phyloP scores from a whole-genome alignment of 2,113 vertebrate genomes.

The Excalfactoria chinensis region DNA sequence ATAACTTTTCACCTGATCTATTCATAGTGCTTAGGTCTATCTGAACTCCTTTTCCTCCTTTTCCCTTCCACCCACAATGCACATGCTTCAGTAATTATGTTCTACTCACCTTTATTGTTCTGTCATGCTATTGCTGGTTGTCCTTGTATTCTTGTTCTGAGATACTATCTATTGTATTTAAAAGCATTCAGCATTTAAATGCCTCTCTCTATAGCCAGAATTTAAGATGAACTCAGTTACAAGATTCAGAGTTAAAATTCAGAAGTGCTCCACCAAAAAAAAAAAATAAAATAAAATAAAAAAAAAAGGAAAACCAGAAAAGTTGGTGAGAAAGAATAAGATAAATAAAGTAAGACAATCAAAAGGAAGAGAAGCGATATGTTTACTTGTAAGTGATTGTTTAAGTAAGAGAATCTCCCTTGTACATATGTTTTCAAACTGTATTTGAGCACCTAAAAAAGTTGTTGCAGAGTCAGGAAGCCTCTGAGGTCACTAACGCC shows the following conservation, averaged over 20 bases:
- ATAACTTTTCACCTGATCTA: neutral
- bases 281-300: neutral
- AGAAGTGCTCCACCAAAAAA: neutral
- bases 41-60: neutral
- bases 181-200: neutral
- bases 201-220: neutral
- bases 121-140: neutral
- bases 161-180: neutral
- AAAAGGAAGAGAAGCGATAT: neutral
- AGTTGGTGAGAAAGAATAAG: neutral
- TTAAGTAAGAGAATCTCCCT: neutral
- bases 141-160: neutral
- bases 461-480: slow-evolving; percentile 48
- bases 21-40: neutral
- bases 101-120: neutral
- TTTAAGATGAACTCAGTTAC: neutral
- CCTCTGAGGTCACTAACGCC: neutral
- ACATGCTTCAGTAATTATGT: neutral
- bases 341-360: neutral
- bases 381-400: neutral
- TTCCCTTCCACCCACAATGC: neutral
- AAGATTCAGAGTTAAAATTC: neutral
- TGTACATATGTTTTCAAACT: neutral
- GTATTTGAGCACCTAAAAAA: neutral
- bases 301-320: neutral